Conservation (phyloP, 2,113 vertebrate species). For the Anoura caudifer region DNA sequence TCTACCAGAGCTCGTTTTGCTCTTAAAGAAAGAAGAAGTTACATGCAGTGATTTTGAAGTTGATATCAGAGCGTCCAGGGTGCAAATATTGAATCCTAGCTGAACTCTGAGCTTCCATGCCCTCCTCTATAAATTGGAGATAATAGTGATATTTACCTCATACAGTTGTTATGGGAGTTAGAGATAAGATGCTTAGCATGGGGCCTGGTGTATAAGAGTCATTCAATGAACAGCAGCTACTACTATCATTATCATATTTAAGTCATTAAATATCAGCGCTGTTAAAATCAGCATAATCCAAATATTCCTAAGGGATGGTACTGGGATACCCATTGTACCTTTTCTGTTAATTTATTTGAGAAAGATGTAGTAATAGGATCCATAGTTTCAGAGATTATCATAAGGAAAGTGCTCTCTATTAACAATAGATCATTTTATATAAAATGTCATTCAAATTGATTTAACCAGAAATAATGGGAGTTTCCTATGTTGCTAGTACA, state of each 20-base stretch:
- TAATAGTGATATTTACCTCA: not conserved
- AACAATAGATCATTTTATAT: not conserved
- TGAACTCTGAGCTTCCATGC: not conserved
- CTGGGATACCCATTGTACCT: not conserved
- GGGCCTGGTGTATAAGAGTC: not conserved
- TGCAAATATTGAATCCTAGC: not conserved
- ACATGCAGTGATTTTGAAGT: too few relatives aligned
- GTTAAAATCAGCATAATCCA: not conserved
- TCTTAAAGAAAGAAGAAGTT: not conserved
- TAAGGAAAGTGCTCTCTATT: not conserved
- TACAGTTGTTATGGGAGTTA: not conserved
- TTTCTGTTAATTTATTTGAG: not conserved
- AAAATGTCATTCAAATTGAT: not conserved
- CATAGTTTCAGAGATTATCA: not conserved
- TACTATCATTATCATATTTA: not conserved
- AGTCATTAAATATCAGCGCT: not conserved
- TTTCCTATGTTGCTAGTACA: not conserved
- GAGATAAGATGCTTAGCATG: not conserved
- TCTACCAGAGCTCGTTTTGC: not conserved
- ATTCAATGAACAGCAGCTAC: not conserved
- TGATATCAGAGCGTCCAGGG: not conserved
- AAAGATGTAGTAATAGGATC: not conserved
- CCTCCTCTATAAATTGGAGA: not conserved
- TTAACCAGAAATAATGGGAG: not conserved
- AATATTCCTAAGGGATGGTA: not conserved